Base-by-base conservation (phyloP, 2,113 vertebrate species). In the Xerus inauris region DNA sequence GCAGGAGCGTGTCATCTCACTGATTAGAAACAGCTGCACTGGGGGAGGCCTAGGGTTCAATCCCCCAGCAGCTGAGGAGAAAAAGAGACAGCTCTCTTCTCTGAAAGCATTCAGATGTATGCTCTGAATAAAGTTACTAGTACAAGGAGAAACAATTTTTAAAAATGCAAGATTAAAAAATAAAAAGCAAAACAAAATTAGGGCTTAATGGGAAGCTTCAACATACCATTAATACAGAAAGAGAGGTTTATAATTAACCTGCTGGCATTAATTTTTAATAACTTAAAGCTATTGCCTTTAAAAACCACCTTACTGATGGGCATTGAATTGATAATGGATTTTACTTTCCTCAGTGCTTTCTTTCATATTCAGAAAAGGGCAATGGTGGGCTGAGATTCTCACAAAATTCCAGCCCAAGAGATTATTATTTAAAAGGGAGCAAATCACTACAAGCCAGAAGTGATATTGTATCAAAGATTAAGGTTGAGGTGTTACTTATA, bases 231-330 rank as follows among this genome's bases (percentile, higher is more conserved):
- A 71, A 87, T 42, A 84, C 13, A 73, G 67, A 79, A 51, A 62
- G 32, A 71, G 57, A 85, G 42, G 42, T 30, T 71, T 94, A 62
- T 71, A 84, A 83, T 42, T 86, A 64, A 91, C 54, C 77, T 65
- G 64, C 82, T 77, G 64, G 4, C 32, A 57, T 83, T 82, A 45
- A 67, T 67, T 86, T 96, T 92, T 82, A 95, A 38, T 83, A 73
- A 75, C 45, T 91, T 51, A 72, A 88, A 88, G 51, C 35, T 88
- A 71, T 62, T 88, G 65, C 35, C 77, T 90, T 97, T 85, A 67
- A 85, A 75, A 95, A 75, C 4, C 16, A 85, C 22, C 49, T 49
- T 88, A 67, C 5, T 57, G 35, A 42, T 91, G 32, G 16, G 1
- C 49, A 62, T 42, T 49, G 1, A 76, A 83, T n/a, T 62, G 71